phyloP scores from a whole-genome alignment of 2,888 invertebrate genomes.

The Hybos culiciformis region DNA sequence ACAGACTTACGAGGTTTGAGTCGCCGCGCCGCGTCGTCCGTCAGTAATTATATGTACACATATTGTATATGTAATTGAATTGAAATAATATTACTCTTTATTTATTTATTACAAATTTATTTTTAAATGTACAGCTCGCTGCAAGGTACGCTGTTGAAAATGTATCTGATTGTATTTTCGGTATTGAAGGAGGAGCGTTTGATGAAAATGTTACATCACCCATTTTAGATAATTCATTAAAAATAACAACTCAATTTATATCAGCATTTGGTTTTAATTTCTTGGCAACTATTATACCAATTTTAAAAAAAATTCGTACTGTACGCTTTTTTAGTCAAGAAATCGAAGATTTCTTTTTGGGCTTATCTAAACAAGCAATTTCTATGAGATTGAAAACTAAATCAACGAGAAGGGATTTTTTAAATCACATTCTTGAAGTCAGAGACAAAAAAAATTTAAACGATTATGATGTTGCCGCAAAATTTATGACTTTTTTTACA shows the following conservation, averaged over 20 bases:
- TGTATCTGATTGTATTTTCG: slow-evolving; percentile 37
- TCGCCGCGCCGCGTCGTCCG: slow-evolving; percentile 25
- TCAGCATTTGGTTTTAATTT: not conserved
- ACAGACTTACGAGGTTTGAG: too few relatives aligned
- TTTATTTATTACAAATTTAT: not conserved
- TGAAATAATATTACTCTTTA: not conserved
- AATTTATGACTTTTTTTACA: slow-evolving; percentile 29
- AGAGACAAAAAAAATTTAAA: slow-evolving; percentile 23
- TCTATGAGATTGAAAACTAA: slow-evolving; percentile 18
- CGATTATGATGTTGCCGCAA: slow-evolving; percentile 19
- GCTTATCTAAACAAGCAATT: slow-evolving; percentile 23
- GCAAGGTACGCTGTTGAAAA: slow-evolving; percentile 34
- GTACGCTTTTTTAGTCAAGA: slow-evolving; percentile 31
- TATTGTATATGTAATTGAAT: not conserved
- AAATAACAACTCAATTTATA: too few relatives aligned
- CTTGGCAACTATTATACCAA: not conserved
- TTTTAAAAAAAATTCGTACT: slow-evolving; percentile 18
- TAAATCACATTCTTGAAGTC: slow-evolving; percentile 28
- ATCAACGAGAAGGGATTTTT: slow-evolving; percentile 25
- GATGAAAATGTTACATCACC: slow-evolving; percentile 17
- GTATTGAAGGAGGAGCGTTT: slow-evolving; percentile 30
- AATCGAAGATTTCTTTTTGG: slow-evolving; percentile 41
- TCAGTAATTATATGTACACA: not conserved
- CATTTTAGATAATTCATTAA: slow-evolving; percentile 28
- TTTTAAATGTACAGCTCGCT: slow-evolving; percentile 17